Conservation (phyloP, 2,113 vertebrate species). For the Phalacrocorax aristotelis region DNA sequence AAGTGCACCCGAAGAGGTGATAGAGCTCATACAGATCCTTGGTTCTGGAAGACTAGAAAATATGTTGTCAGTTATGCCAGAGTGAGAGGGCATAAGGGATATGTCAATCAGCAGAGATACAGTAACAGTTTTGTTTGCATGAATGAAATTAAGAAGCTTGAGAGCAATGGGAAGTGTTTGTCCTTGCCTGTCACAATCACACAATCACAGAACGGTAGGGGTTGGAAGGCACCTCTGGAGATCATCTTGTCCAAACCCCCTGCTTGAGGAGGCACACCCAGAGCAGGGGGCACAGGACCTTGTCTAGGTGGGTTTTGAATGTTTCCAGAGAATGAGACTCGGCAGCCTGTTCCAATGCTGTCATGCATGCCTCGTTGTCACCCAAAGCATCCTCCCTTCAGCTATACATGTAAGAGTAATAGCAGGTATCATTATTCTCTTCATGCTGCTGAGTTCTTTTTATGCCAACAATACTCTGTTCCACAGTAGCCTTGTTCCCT, state of each 20-base stretch:
- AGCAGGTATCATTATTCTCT: background rate
- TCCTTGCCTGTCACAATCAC: background rate
- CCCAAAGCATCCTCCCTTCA: background rate
- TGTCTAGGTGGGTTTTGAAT: too few relatives aligned
- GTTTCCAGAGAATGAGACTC: too few relatives aligned
- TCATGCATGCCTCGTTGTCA: background rate
- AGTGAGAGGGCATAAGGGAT: background rate
- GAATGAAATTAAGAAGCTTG: background rate
- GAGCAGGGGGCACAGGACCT: too few relatives aligned
- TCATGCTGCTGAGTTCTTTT: background rate
- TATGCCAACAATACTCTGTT: background rate
- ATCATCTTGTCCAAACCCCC: too few relatives aligned
- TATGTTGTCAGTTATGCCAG: background rate
- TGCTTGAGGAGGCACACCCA: too few relatives aligned
- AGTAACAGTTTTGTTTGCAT: background rate
- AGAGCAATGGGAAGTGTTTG: background rate
- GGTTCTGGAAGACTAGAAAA: background rate
- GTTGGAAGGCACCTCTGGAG: too few relatives aligned
- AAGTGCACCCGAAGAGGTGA: background rate
- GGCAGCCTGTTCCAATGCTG: too few relatives aligned
- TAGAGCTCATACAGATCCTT: background rate
- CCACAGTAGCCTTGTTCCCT: background rate
- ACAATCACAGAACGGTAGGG: too few relatives aligned
- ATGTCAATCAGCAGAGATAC: background rate
- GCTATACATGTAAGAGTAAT: rapidly evolving